phyloP scores from a whole-genome alignment of 2,888 invertebrate genomes.

The Hydropsyche betteni region DNA sequence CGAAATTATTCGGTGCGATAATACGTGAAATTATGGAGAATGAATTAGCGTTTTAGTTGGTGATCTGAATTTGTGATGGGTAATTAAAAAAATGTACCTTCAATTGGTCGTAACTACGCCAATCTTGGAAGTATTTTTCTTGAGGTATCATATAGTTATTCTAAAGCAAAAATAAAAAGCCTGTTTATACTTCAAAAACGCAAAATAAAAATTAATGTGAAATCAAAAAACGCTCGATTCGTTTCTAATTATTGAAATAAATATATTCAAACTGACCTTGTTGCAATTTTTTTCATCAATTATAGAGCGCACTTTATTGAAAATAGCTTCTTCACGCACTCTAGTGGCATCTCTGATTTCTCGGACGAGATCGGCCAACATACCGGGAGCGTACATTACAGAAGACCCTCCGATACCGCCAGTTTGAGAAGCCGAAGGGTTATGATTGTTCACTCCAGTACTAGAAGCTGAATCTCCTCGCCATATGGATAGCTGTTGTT shows the following conservation, averaged over 20 bases:
- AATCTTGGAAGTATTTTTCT: constrained; percentile 42
- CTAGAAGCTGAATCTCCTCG: constrained; percentile 60
- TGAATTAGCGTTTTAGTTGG: background rate
- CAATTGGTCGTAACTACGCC: constrained; percentile 40
- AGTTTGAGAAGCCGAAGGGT: constrained; percentile 44
- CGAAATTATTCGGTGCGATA: too few relatives aligned
- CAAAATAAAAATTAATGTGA: background rate
- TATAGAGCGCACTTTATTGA: constrained; percentile 69
- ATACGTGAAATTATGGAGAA: background rate
- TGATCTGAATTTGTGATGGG: too few relatives aligned
- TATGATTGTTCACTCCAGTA: constrained; percentile 54
- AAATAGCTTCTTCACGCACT: constrained; percentile 76
- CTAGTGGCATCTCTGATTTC: constrained; percentile 79
- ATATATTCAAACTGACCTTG: constrained; percentile 54
- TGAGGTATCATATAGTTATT: constrained; percentile 7
- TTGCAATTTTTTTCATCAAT: constrained; percentile 66
- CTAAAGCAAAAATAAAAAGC: background rate
- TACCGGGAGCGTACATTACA: constrained; percentile 72
- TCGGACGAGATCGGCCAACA: constrained; percentile 75
- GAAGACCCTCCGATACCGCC: constrained; percentile 56
- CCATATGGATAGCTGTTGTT: constrained; percentile 68
- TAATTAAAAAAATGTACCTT: constrained; percentile 34
- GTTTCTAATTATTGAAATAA: background rate
- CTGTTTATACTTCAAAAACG: too few relatives aligned
- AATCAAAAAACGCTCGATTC: too few relatives aligned